phyloP scores from a whole-genome alignment of 37 sponge, comb jelly and placozoan species.

The Petrosia ficiformis region DNA sequence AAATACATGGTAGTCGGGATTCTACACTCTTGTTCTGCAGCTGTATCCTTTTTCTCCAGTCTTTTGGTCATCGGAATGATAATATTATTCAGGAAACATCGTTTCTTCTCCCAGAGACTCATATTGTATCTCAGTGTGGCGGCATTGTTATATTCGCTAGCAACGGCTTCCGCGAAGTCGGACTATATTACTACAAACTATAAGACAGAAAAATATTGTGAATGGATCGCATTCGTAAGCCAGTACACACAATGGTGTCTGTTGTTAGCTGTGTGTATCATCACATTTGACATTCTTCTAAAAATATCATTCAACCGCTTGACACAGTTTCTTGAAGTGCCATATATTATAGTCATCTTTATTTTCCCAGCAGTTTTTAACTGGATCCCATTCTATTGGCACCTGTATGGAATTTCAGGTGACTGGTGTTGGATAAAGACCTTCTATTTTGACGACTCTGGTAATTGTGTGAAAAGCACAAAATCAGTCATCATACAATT shows the following conservation, averaged over 20 bases:
- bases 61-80: slow-evolving; percentile 26
- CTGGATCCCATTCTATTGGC: slow-evolving; percentile 54
- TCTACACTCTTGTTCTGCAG: slow-evolving; percentile 6
- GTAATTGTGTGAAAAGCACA: background rate
- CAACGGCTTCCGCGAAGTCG: slow-evolving; percentile 19
- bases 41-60: background rate
- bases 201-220: slow-evolving; percentile 9
- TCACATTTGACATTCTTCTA: slow-evolving; percentile 40
- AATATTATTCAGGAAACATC: slow-evolving; percentile 76
- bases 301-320: slow-evolving; percentile 7
- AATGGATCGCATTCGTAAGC: slow-evolving; percentile 22
- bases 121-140: slow-evolving; percentile 67
- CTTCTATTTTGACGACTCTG: background rate
- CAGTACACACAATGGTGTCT: slow-evolving; percentile 39
- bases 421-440: slow-evolving; percentile 73
- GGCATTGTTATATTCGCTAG: slow-evolving; percentile 26
- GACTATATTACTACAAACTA: slow-evolving; percentile 8
- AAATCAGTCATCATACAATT: slow-evolving; percentile 19
- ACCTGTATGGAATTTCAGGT: slow-evolving; percentile 56
- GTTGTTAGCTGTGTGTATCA: slow-evolving; percentile 19
- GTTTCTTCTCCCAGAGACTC: slow-evolving; percentile 67
- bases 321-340: slow-evolving; percentile 14
- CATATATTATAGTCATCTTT: slow-evolving; percentile 27
- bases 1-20: slow-evolving; percentile 15
- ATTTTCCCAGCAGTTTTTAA: slow-evolving; percentile 44